Evolutionary conservation across 2,888 invertebrate genomes (phyloP), one percentile per base, ranked within the genome.

Genomic region (Athetis lepigone): DNA sequence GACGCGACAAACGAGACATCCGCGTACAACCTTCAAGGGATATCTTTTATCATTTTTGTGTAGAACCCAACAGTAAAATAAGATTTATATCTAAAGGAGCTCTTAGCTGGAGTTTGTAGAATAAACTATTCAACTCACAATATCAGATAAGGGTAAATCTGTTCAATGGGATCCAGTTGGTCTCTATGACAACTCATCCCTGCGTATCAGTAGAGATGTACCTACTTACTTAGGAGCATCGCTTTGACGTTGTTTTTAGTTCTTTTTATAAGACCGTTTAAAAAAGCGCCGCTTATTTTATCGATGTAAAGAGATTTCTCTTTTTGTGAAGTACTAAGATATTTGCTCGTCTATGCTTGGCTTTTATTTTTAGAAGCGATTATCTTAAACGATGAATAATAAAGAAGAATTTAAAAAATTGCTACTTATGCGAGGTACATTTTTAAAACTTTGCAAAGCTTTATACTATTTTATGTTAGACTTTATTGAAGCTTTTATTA

Each of bases 91-190:
- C 87, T 80, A 82, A 89, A 89, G 85, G 77, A 84, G 85, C 82
- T 90, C 81, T 83, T 81, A 79, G 78, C 72, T 72, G 68, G 83
- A 83, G 86, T 89, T 87, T 88, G 77, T 78, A 84, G 88, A 86
- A 91, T 92, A 90, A 88, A 91, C 91, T 92, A 92, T 92, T 92
- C 88, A 91, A 84, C 85, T 89, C 87, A 86, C 87, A 88, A 88
- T 90, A 93, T 91, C 89, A 88, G 91, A 92, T 91, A 80, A 91
- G 85, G 89, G 90, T 87, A 88, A 88, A 90, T 88, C 90, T 88
- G 83, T 85, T 93, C 90, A 92, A 90, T 89, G 85, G 87, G 89
- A 90, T 90, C 84, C 84, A 80, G 83, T 81, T 86, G 85, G 90
- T 93, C 79, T 85, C 92, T 88, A 91, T 93, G 92, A 80, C 88